Conservation (phyloP, 1,140 invertebrate genomes). For the Macrotrachela quadricornifera region DNA sequence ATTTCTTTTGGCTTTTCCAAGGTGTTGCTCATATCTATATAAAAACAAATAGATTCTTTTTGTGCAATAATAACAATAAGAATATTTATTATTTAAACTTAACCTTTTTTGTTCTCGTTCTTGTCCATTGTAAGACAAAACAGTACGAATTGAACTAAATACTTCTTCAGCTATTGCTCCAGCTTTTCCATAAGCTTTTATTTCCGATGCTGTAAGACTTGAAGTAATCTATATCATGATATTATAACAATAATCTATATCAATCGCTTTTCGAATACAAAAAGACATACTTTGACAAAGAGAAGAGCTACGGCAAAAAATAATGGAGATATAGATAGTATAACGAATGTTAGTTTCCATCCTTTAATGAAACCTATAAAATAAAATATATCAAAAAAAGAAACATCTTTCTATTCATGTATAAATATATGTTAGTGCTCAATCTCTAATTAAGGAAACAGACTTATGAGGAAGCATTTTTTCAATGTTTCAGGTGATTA, state of each 20-base stretch:
- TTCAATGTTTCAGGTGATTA: too few relatives aligned
- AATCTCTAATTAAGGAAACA: too few relatives aligned
- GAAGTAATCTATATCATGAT: constrained; percentile 9
- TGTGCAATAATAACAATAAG: too few relatives aligned
- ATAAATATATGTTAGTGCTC: too few relatives aligned
- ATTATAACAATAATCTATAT: background rate
- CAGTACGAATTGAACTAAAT: constrained; percentile 25
- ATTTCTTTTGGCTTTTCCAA: too few relatives aligned
- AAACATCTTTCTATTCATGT: too few relatives aligned
- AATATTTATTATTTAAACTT: background rate
- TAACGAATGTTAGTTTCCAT: constrained; percentile 27
- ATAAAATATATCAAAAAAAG: too few relatives aligned
- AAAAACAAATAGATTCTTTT: too few relatives aligned
- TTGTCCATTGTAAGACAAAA: constrained; percentile 29
- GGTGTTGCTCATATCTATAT: too few relatives aligned
- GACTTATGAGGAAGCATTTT: too few relatives aligned
- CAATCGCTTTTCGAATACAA: too few relatives aligned
- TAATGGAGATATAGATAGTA: constrained; percentile 21
- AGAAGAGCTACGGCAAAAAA: constrained; percentile 16
- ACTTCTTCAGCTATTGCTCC: constrained; percentile 30
- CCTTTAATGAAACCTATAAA: constrained; percentile 21
- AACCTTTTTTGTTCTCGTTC: constrained; percentile 23
- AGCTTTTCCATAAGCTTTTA: constrained; percentile 26
- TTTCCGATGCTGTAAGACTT: constrained; percentile 15
- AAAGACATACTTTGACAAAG: constrained; percentile 18